phyloP scores from a whole-genome alignment of 1,140 invertebrate species.

The Melitaea cinxia region DNA sequence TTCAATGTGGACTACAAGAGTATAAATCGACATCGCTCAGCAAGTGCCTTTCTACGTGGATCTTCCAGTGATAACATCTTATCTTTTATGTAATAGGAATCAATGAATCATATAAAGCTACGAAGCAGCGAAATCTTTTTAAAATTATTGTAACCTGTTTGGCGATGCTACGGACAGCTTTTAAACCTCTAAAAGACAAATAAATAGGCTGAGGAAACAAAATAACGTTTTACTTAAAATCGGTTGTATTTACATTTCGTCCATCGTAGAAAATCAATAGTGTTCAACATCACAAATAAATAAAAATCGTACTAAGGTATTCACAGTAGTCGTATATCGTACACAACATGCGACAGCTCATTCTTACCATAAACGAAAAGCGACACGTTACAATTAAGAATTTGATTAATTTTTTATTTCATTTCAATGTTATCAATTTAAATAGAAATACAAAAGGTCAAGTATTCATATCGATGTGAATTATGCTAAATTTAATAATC shows the following conservation, averaged over 20 bases:
- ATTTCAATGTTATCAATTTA: constrained; percentile 64
- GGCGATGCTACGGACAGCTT: neutral
- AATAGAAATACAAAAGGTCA: constrained; percentile 39
- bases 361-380: constrained; percentile 74
- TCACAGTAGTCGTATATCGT: constrained; percentile 75
- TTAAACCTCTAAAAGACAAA: constrained; percentile 50
- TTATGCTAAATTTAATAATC: constrained; percentile 58
- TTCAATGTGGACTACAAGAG: too few species aligned
- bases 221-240: constrained; percentile 81
- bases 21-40: too few species aligned
- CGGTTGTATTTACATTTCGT: constrained; percentile 81
- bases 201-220: constrained; percentile 78
- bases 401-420: constrained; percentile 54
- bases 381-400: constrained; percentile 66
- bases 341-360: constrained; percentile 73
- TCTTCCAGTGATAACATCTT: neutral
- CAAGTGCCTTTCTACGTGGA: too few species aligned
- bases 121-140: constrained; percentile 53
- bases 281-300: constrained; percentile 81
- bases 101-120: constrained; percentile 35
- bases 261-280: constrained; percentile 80
- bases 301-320: constrained; percentile 81
- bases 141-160: constrained; percentile 40
- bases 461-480: constrained; percentile 48
- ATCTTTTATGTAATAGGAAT: constrained; percentile 36